Evolutionary conservation across 1,140 invertebrate species (phyloP).

Genomic region (Papilio aristodemus): DNA sequence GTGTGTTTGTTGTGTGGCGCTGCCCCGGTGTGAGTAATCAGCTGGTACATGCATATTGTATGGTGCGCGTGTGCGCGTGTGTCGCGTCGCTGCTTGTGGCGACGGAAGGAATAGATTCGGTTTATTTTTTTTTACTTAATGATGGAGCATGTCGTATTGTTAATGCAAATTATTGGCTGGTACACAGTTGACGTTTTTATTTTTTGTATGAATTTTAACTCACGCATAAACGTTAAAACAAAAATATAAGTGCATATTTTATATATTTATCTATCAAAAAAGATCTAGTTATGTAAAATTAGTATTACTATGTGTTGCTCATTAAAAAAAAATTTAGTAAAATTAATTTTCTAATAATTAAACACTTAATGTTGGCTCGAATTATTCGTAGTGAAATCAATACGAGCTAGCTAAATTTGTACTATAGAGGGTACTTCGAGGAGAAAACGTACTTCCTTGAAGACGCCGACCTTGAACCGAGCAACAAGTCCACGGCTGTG

Average conservation of each 20-base stretch:
- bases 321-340: too few species aligned
- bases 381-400: too few species aligned
- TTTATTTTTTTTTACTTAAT: slow-evolving; percentile 30
- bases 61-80: slow-evolving; percentile 41
- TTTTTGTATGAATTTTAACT: not conserved
- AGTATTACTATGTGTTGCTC: too few species aligned
- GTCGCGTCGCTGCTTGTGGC: slow-evolving; percentile 37
- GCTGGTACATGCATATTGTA: slow-evolving; percentile 45
- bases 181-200: not conserved
- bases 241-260: too few species aligned
- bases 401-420: too few species aligned
- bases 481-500: not conserved
- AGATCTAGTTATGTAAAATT: too few species aligned
- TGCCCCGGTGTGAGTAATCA: slow-evolving; percentile 62
- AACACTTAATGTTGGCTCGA: too few species aligned
- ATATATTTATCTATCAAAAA: too few species aligned
- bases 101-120: slow-evolving; percentile 40
- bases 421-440: too few species aligned
- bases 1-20: slow-evolving; percentile 29
- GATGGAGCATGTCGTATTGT: slow-evolving; percentile 23
- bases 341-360: too few species aligned
- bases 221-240: too few species aligned
- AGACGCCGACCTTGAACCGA: not conserved
- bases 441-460: not conserved
- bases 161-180: not conserved